phyloP scores from a whole-genome alignment of 2,797 vertebrate species.

The Mus caroli region DNA sequence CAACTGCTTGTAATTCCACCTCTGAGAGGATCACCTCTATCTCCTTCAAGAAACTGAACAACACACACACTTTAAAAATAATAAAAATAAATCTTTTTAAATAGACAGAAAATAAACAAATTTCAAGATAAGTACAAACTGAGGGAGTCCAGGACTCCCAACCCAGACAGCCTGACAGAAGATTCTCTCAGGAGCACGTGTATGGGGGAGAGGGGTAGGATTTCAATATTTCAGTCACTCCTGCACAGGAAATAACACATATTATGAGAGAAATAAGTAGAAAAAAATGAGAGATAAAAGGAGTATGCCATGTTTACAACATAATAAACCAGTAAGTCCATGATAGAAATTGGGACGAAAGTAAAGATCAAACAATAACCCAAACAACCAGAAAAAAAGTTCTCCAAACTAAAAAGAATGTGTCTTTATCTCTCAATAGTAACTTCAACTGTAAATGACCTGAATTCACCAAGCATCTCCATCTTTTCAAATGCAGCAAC shows the following conservation, averaged over 20 bases:
- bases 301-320: background rate
- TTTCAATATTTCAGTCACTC: background rate
- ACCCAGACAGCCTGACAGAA: background rate
- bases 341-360: background rate
- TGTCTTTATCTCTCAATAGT: background rate
- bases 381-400: background rate
- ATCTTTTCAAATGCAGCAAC: background rate
- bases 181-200: background rate
- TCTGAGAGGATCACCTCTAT: background rate
- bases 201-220: background rate
- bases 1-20: background rate
- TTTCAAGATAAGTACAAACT: background rate
- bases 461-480: background rate
- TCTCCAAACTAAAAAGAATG: background rate
- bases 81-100: background rate
- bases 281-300: background rate
- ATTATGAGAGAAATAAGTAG: background rate
- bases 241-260: background rate
- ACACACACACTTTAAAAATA: background rate
- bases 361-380: background rate
- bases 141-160: background rate
- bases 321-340: background rate
- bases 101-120: background rate
- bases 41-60: background rate
- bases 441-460: background rate